These are phyloP conservation scores for Branchipolynoe longqiensis DNA, from an alignment of 2,888 invertebrate species.

Conservation along the genomic window DNA sequence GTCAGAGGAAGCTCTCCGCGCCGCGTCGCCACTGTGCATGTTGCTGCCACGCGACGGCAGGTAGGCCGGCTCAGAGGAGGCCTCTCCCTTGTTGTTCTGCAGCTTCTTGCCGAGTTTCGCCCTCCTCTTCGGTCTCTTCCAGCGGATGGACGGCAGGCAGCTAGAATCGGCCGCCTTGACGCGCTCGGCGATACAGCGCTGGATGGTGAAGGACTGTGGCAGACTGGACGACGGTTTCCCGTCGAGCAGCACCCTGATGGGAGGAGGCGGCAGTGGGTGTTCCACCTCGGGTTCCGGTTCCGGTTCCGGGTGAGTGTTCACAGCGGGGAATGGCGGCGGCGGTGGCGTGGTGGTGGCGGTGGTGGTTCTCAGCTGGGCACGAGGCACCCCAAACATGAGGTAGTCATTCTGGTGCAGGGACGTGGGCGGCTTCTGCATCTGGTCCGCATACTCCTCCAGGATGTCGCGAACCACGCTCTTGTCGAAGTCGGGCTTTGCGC, in stretches of 20 bases:
- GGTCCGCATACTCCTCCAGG: constrained; percentile 28
- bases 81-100: constrained; percentile 1
- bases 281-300: background rate
- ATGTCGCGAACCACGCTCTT: background rate
- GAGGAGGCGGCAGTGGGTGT: background rate
- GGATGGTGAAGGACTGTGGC: constrained; percentile 9
- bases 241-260: background rate
- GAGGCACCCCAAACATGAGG: constrained; percentile 35
- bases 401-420: constrained; percentile 44
- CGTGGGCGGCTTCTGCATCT: constrained; percentile 33
- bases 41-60: background rate
- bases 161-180: background rate
- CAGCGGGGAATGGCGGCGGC: too few species aligned
- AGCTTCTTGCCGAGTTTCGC: background rate
- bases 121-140: background rate
- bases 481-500: constrained; percentile 16
- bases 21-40: background rate
- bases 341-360: background rate
- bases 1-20: background rate
- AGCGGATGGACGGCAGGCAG: constrained; percentile 16
- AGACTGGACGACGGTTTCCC: background rate
- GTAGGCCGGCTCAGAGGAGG: constrained; percentile 23
- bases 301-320: too few species aligned
- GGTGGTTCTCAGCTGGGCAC: background rate
- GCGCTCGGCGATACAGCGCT: background rate